Conservation (phyloP, 2,113 vertebrate species). For the Chamaea fasciata region DNA sequence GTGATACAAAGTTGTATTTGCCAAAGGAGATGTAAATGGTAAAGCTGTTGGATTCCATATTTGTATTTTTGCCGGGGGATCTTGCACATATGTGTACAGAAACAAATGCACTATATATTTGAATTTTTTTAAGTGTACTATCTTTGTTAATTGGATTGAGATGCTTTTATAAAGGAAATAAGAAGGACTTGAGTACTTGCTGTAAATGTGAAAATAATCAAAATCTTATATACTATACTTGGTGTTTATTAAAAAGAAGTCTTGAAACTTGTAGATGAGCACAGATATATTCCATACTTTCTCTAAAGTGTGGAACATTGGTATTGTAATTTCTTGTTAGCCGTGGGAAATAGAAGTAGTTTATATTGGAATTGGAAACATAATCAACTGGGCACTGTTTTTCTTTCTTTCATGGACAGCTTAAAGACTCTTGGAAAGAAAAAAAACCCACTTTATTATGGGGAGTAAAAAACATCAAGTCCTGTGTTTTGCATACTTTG, state of each 20-base stretch:
- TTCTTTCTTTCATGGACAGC: constrained; percentile 2
- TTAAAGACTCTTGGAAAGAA: constrained; percentile 18
- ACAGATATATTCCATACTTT: neutral
- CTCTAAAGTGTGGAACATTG: neutral
- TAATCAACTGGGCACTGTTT: neutral
- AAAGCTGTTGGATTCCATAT: neutral
- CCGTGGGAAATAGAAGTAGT: neutral
- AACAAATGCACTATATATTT: constrained; percentile 59
- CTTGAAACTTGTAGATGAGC: constrained; percentile 29
- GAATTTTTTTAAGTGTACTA: constrained; percentile 41
- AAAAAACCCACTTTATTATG: constrained; percentile 27
- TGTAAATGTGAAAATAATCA: constrained; percentile 55
- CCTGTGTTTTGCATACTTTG: constrained; percentile 39
- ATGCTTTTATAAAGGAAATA: constrained; percentile 60
- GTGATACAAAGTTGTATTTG: constrained; percentile 63
- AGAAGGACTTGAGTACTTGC: constrained; percentile 40
- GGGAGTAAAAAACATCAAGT: constrained; percentile 23
- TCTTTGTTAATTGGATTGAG: constrained; percentile 56
- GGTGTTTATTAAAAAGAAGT: constrained; percentile 41
- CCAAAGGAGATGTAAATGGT: neutral
- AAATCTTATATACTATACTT: constrained; percentile 13
- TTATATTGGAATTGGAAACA: constrained; percentile 22
- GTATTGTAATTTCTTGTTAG: neutral
- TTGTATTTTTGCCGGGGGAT: constrained; percentile 31
- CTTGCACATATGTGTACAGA: constrained; percentile 66